Evolutionary conservation across 37 sponge, comb jelly and placozoan species (phyloP), one percentile per base, ranked within the genome.

Genomic region (Theonella swinhoei): DNA sequence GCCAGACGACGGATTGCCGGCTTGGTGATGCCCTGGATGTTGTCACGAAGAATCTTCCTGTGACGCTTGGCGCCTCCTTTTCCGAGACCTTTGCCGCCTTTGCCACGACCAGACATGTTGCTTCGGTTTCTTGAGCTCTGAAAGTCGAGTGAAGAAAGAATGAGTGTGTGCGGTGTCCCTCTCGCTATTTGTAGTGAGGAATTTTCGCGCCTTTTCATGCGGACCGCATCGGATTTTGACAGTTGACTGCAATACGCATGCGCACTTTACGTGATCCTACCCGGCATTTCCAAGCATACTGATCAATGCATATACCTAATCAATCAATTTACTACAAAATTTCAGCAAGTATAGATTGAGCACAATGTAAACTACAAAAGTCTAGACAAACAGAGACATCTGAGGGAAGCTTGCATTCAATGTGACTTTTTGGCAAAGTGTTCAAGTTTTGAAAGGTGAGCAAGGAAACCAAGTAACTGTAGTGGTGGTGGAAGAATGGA

Each of bases 21-120:
- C 84, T 97, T 97, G 74, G 97, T 97, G 88, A 97, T 97, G 3
- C 97, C 97, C 84, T 97, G 97, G 95, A 97, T 97, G 95, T 97
- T 97, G 79, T 97, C 97, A 78, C 97, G 95, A 58, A 97, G 95
- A 63, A 97, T 97, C 86, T 97, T 97, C 83, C 97, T 96, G 86
- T 97, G 97, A 69, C 97, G 95, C 90, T 97, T 97, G 34, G 97
- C 97, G 83, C 97, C 97, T 85, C 97, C 97, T 74, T 97, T 97
- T 91, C 97, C 97, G 61, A 97, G 97, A 54, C 97, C 97, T 84
- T 94, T 91, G 74, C 97, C 97, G 89, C 95, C 95, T 94, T 94
- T 94, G 69, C 97, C 97, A 62, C 97, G 92, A 75, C 97, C 97
- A 92, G 97, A 91, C 97, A 97, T 97, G 59, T 8, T 80, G 61